Conservation (phyloP, 2,888 invertebrate genomes). For the Tipula vernalis region DNA sequence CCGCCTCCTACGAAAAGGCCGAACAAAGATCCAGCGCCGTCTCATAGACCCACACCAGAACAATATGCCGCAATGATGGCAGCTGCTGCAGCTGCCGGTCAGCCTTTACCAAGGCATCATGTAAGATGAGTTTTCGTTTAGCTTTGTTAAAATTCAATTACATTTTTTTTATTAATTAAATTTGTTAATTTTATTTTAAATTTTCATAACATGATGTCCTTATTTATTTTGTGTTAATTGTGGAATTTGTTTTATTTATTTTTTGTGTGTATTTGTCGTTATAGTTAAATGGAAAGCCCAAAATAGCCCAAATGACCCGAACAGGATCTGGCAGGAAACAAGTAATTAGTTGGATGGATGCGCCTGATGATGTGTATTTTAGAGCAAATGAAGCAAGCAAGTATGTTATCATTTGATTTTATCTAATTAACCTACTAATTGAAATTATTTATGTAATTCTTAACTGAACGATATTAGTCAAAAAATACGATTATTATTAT, state of each 20-base stretch:
- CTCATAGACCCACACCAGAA: constrained; percentile 55
- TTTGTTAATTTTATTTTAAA: constrained; percentile 5
- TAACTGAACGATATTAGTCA: too few species aligned
- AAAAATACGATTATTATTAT: too few species aligned
- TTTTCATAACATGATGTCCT: neutral
- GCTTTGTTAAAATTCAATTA: neutral
- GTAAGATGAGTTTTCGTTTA: constrained; percentile 30
- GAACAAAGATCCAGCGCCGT: constrained; percentile 61
- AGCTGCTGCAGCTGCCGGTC: constrained; percentile 50
- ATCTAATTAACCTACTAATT: too few species aligned
- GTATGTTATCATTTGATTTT: constrained; percentile 44
- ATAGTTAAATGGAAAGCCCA: constrained; percentile 71
- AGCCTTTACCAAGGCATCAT: constrained; percentile 58
- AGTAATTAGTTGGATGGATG: constrained; percentile 96
- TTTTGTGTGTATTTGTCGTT: constrained; percentile 13
- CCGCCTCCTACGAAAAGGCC: constrained; percentile 68
- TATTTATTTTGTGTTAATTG: neutral
- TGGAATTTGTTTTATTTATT: neutral
- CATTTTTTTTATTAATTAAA: too few species aligned
- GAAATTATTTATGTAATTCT: neutral
- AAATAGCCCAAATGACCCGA: constrained; percentile 65
- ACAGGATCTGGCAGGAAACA: constrained; percentile 69
- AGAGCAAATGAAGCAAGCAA: constrained; percentile 81
- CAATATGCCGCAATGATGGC: constrained; percentile 61
- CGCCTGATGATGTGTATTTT: constrained; percentile 94